phyloP scores from a whole-genome alignment of 2,888 invertebrate genomes.

The Stenurella melanura region DNA sequence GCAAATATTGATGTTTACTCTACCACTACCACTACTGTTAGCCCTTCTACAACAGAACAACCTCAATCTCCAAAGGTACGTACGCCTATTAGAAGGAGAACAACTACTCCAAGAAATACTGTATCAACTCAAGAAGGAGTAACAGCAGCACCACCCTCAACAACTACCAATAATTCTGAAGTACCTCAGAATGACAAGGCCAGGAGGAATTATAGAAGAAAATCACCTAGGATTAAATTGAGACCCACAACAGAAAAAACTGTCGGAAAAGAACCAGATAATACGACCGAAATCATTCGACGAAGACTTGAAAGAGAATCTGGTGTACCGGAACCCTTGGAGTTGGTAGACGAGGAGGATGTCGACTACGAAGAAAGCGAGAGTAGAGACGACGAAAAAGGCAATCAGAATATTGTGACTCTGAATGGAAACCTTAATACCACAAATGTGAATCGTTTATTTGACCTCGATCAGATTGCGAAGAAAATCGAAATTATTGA shows the following conservation, averaged over 20 bases:
- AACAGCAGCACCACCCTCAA: neutral
- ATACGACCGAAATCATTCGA: conserved; percentile 34
- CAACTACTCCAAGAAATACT: conserved; percentile 41
- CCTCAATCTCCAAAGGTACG: neutral
- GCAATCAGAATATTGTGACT: neutral
- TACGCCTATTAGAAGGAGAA: conserved; percentile 45
- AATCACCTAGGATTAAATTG: conserved; percentile 60
- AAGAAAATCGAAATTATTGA: conserved; percentile 19
- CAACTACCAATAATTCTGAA: neutral
- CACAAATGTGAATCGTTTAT: neutral
- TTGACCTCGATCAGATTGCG: neutral
- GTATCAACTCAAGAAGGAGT: neutral
- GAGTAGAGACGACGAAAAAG: neutral
- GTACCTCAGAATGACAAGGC: conserved; percentile 47
- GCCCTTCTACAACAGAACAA: conserved; percentile 26
- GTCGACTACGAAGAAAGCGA: conserved; percentile 13
- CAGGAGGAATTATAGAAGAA: conserved; percentile 64
- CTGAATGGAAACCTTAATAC: neutral
- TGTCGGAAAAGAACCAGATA: neutral
- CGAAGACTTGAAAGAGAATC: conserved; percentile 52
- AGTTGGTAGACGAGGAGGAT: neutral
- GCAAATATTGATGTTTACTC: neutral
- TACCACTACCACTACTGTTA: conserved; percentile 29
- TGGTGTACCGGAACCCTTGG: neutral
- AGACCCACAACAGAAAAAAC: conserved; percentile 52